A percentile compares a stretch with the other conserved stretches of the same genome.
phyloP scores from a whole-genome alignment of 1,140 invertebrate species.

The Micrasema minimum region DNA sequence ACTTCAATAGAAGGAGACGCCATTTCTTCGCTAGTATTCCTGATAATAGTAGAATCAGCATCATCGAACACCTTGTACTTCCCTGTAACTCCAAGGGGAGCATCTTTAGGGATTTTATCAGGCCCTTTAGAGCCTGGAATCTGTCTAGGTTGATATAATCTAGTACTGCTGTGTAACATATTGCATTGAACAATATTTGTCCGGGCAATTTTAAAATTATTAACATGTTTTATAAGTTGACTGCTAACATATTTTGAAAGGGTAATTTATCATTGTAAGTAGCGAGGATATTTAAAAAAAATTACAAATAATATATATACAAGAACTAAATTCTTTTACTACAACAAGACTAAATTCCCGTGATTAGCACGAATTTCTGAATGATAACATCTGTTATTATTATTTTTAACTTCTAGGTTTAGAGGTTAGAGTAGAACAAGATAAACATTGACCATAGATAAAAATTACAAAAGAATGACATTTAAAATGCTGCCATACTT shows the following conservation, averaged over 20 bases:
- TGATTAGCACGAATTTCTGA: too few species aligned
- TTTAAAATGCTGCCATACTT: too few species aligned
- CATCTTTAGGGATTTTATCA: conserved; percentile 22
- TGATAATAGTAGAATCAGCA: conserved; percentile 71
- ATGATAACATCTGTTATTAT: too few species aligned
- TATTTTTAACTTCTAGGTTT: too few species aligned
- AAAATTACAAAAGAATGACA: too few species aligned
- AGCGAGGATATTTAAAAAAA: not conserved
- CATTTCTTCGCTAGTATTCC: conserved; percentile 74
- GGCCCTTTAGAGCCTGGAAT: conserved; percentile 17
- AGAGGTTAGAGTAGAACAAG: too few species aligned
- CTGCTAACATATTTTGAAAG: conserved; percentile 1
- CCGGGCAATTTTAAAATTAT: conserved; percentile 3
- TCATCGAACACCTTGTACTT: conserved; percentile 74
- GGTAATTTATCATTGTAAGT: conserved; percentile 2
- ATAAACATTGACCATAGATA: too few species aligned
- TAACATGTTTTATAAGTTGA: conserved; percentile 8
- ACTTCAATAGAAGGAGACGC: conserved; percentile 59
- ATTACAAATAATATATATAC: too few species aligned
- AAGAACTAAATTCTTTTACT: too few species aligned
- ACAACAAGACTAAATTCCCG: too few species aligned
- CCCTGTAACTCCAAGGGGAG: conserved; percentile 57
- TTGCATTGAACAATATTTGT: conserved; percentile 1
- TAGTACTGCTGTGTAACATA: conserved; percentile 28
- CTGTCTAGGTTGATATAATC: conserved; percentile 36